These are phyloP conservation scores for Zaprionus capensis DNA, from an alignment of 1,140 invertebrate species.

Conservation along the genomic window DNA sequence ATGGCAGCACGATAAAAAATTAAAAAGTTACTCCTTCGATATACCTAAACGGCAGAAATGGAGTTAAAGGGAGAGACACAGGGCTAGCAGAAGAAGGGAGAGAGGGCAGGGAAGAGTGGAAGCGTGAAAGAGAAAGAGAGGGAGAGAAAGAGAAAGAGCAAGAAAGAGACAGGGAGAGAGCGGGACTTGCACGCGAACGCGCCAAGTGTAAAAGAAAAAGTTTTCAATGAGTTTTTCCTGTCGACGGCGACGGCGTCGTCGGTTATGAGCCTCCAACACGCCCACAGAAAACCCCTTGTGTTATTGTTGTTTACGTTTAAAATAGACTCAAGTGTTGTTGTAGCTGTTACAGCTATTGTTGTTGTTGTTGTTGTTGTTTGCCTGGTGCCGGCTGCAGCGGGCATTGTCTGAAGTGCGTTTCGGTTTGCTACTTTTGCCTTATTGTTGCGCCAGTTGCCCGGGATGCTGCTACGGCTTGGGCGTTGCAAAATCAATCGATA, in stretches of 20 bases:
- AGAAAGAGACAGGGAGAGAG: conserved; percentile 7
- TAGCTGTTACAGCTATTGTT: conserved; percentile 47
- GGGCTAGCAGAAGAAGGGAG: background rate
- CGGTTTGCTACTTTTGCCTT: conserved; percentile 64
- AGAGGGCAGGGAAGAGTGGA: background rate
- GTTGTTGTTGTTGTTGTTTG: conserved; percentile 19
- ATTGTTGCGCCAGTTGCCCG: conserved; percentile 49
- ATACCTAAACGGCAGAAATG: conserved; percentile 40
- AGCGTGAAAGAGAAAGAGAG: background rate
- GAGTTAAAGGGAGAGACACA: background rate
- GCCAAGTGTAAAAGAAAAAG: conserved; percentile 81
- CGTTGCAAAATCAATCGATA: conserved; percentile 84
- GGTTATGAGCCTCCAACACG: conserved; percentile 68
- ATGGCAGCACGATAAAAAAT: conserved; percentile 71
- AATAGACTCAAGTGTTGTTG: conserved; percentile 77
- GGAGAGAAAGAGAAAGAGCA: background rate
- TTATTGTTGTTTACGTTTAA: conserved; percentile 82
- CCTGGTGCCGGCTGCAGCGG: conserved; percentile 61
- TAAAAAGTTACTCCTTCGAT: conserved; percentile 82
- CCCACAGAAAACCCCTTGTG: conserved; percentile 35
- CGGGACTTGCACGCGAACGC: conserved; percentile 58
- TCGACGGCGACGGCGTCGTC: conserved; percentile 60
- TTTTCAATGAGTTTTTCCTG: conserved; percentile 84
- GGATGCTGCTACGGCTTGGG: conserved; percentile 61
- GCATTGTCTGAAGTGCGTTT: conserved; percentile 80